phyloP scores from a whole-genome alignment of 2,113 vertebrate species.

The Calidris pygmaea region DNA sequence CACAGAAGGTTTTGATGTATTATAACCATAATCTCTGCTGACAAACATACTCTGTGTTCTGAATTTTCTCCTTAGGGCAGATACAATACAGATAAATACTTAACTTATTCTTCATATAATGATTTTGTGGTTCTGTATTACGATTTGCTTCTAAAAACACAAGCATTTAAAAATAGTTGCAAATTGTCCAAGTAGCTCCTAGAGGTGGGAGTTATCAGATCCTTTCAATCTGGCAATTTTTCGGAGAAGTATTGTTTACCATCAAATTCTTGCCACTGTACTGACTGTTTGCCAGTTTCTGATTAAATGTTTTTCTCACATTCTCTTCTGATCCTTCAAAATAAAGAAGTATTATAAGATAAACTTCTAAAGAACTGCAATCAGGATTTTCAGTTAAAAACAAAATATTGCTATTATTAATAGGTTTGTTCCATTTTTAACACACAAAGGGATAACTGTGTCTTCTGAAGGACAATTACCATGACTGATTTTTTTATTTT shows the following conservation, averaged over 20 bases:
- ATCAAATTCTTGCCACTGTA: conserved; percentile 15
- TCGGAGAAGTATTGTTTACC: conserved; percentile 13
- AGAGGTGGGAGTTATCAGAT: conserved; percentile 7
- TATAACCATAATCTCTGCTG: neutral
- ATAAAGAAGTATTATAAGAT: conserved; percentile 20
- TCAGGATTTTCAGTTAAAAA: neutral
- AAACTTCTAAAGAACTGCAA: conserved; percentile 25
- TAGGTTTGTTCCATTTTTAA: neutral
- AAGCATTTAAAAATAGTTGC: conserved; percentile 22
- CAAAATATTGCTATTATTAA: neutral
- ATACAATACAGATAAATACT: neutral
- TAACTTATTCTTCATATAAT: neutral
- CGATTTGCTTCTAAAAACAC: conserved; percentile 7
- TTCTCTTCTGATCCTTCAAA: conserved; percentile 13
- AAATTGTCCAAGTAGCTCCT: conserved; percentile 6
- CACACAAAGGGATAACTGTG: neutral
- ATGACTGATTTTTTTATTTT: neutral
- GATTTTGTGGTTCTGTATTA: neutral
- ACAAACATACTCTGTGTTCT: neutral
- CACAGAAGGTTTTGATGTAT: neutral
- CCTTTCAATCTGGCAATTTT: conserved; percentile 41
- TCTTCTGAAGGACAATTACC: neutral
- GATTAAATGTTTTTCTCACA: conserved; percentile 42
- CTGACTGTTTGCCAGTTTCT: conserved; percentile 28
- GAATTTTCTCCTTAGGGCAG: neutral